phyloP scores from a whole-genome alignment of 2,797 vertebrate species.

The Loris lydekkerianus region DNA sequence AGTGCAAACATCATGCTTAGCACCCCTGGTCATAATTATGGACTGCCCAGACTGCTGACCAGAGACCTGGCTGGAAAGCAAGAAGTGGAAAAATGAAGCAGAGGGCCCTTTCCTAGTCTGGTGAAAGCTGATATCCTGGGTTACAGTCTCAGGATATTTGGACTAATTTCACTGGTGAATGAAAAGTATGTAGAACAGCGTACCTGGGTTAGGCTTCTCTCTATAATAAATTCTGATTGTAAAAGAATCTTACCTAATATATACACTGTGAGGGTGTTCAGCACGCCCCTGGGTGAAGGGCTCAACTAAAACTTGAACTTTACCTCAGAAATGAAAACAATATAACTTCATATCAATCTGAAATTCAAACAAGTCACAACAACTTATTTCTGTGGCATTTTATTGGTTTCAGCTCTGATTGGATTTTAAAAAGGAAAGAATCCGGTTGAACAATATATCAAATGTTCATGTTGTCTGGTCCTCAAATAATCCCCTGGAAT shows the following conservation, averaged over 20 bases:
- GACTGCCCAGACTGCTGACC: conserved; percentile 20
- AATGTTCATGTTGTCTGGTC: too few relatives aligned
- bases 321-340: too few relatives aligned
- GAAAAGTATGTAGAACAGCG: neutral
- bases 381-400: too few relatives aligned
- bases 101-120: neutral
- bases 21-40: conserved; percentile 27
- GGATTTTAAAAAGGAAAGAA: too few relatives aligned
- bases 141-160: neutral
- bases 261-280: too few relatives aligned
- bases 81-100: conserved; percentile 38
- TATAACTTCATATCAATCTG: too few relatives aligned
- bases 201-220: neutral
- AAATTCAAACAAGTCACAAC: too few relatives aligned
- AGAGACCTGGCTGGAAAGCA: conserved; percentile 14
- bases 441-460: too few relatives aligned
- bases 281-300: too few relatives aligned
- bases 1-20: conserved; percentile 6
- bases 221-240: conserved; percentile 2
- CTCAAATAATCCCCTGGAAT: too few relatives aligned
- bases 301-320: too few relatives aligned
- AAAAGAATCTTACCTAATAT: neutral
- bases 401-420: too few relatives aligned
- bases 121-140: neutral
- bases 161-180: conserved; percentile 19